These are phyloP conservation scores for Triops longicaudatus DNA, from an alignment of 1,140 invertebrate genomes.

Conservation along the genomic window DNA sequence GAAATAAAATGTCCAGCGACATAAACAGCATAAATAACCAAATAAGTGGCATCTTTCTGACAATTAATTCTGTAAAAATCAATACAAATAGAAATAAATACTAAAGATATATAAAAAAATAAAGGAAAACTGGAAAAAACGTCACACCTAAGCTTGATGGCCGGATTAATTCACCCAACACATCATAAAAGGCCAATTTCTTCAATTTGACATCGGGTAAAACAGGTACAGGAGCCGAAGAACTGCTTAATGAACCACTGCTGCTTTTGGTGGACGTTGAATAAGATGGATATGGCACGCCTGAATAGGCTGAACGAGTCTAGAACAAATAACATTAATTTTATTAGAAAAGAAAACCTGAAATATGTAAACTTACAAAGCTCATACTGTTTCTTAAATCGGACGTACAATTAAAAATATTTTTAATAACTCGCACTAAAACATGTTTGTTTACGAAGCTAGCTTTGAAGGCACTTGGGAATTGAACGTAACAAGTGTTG, in stretches of 20 bases:
- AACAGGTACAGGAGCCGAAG: conserved; percentile 48
- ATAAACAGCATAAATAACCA: too few relatives aligned
- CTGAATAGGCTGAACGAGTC: neutral
- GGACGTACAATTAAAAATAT: too few relatives aligned
- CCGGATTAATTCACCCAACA: conserved; percentile 75
- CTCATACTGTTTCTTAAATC: too few relatives aligned
- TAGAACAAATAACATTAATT: conserved; percentile 5
- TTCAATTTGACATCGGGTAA: conserved; percentile 86
- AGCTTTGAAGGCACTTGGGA: too few relatives aligned
- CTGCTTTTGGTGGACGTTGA: conserved; percentile 24
- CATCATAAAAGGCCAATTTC: conserved; percentile 85
- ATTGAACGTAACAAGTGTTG: too few relatives aligned
- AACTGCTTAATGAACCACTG: neutral
- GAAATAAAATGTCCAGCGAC: too few relatives aligned
- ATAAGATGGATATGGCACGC: conserved; percentile 19
- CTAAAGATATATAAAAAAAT: too few relatives aligned
- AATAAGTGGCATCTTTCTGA: too few relatives aligned
- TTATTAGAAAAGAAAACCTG: conserved; percentile 9
- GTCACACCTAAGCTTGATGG: conserved; percentile 60
- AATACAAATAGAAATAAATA: too few relatives aligned
- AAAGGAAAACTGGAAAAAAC: conserved; percentile 36
- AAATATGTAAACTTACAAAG: neutral
- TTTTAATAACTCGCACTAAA: too few relatives aligned
- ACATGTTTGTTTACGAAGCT: too few relatives aligned
- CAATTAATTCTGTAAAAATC: too few relatives aligned